These are phyloP conservation scores for Zaprionus vittiger DNA, from an alignment of 1,140 invertebrate species.

Conservation along the genomic window DNA sequence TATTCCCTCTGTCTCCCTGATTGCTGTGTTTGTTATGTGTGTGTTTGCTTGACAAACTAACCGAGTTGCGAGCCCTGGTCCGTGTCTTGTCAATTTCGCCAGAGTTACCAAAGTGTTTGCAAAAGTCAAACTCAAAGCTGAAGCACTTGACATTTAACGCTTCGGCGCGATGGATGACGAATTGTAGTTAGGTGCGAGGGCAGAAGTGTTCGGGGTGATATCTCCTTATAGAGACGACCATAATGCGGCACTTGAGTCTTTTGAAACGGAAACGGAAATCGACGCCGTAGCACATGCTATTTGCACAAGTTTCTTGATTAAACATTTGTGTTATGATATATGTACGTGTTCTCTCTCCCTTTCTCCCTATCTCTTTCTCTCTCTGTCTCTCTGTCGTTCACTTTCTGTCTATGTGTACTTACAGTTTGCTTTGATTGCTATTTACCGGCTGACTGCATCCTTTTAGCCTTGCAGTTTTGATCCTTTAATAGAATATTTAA, in stretches of 20 bases:
- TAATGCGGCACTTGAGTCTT: constrained; percentile 8
- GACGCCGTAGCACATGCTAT: constrained; percentile 12
- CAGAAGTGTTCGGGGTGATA: background rate
- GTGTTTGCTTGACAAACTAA: constrained; percentile 31
- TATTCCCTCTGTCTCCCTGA: too few species aligned
- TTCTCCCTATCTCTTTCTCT: background rate
- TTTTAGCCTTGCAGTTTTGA: constrained; percentile 79
- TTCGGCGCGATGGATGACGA: constrained; percentile 57
- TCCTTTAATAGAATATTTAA: constrained; percentile 83
- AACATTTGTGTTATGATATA: constrained; percentile 81
- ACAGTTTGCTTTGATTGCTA: constrained; percentile 73
- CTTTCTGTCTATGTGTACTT: constrained; percentile 23
- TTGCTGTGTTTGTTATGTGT: background rate
- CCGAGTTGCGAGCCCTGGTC: constrained; percentile 13
- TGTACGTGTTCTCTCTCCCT: constrained; percentile 21
- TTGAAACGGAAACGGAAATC: constrained; percentile 4
- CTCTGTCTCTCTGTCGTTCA: background rate
- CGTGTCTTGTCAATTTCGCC: constrained; percentile 21
- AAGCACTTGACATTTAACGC: constrained; percentile 79
- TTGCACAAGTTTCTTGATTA: constrained; percentile 72
- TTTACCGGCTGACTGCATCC: constrained; percentile 73
- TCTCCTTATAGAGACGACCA: background rate
- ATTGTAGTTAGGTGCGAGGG: constrained; percentile 17
- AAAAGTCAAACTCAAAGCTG: constrained; percentile 65
- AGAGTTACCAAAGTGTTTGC: constrained; percentile 53